These are phyloP conservation scores for Sphenodon punctatus DNA, from an alignment of 2,797 vertebrate species.

Conservation along the genomic window DNA sequence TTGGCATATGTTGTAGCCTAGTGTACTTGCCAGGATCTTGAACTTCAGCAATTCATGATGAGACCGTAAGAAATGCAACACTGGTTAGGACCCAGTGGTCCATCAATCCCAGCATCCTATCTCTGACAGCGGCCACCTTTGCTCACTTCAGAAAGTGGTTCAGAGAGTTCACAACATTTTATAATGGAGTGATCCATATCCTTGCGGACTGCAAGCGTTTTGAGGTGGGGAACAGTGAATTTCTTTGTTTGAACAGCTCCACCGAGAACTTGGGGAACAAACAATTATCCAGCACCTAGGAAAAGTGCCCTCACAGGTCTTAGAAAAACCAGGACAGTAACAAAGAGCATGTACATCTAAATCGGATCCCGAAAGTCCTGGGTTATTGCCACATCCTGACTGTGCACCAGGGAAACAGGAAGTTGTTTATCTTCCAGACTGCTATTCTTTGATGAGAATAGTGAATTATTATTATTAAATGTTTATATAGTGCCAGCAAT, in stretches of 20 bases:
- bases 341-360: not conserved
- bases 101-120: too few species aligned
- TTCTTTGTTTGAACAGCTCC: not conserved
- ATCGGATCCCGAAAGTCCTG: conserved; percentile 1
- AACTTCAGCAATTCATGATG: too few species aligned
- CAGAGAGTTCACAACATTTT: too few species aligned
- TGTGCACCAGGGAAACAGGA: not conserved
- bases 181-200: too few species aligned
- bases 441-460: not conserved
- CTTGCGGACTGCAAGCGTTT: not conserved
- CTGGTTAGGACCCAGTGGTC: too few species aligned
- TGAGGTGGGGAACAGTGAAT: not conserved
- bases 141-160: too few species aligned
- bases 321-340: too few species aligned
- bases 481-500: too few species aligned
- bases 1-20: fast-evolving
- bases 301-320: not conserved
- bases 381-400: conserved; percentile 2
- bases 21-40: not conserved
- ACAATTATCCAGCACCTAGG: not conserved
- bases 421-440: not conserved
- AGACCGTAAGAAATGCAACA: too few species aligned
- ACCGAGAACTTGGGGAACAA: not conserved
- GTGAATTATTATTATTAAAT: too few species aligned
- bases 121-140: too few species aligned